A percentile compares a stretch with the other conserved stretches of the same genome.
Evolutionary conservation across 2,888 invertebrate genomes (phyloP).

Genomic region (Apotomis betuletana): DNA sequence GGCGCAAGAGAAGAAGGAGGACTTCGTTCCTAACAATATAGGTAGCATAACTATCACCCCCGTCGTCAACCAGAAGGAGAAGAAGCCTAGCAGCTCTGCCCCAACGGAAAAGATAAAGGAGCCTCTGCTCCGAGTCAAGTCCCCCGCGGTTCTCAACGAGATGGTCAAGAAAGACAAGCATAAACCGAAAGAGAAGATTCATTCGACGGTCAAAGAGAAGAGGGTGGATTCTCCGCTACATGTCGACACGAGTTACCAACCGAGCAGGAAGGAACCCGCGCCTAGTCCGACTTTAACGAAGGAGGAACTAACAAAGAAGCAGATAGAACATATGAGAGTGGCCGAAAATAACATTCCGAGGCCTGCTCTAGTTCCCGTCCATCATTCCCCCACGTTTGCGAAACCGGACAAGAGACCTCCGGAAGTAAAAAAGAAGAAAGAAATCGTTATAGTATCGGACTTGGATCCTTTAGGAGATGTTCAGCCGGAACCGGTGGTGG

Average conservation of each 20-base stretch:
- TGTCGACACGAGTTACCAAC: slow-evolving; percentile 66
- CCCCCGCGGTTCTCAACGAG: slow-evolving; percentile 75
- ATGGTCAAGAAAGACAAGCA: slow-evolving; percentile 62
- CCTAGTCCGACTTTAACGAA: slow-evolving; percentile 62
- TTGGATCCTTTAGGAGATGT: slow-evolving; percentile 69
- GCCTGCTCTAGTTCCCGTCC: slow-evolving; percentile 69
- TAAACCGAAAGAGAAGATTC: slow-evolving; percentile 54
- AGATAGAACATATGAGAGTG: slow-evolving; percentile 68
- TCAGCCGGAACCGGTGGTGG: slow-evolving; percentile 60
- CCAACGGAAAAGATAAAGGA: slow-evolving; percentile 55
- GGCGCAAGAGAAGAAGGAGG: slow-evolving; percentile 59
- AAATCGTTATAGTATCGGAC: slow-evolving; percentile 71
- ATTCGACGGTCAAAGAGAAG: slow-evolving; percentile 54
- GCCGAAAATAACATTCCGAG: slow-evolving; percentile 74
- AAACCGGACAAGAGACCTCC: slow-evolving; percentile 76
- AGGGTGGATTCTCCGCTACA: slow-evolving; percentile 62
- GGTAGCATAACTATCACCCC: slow-evolving; percentile 79
- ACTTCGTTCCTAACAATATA: slow-evolving; percentile 69
- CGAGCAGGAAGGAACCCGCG: slow-evolving; percentile 59
- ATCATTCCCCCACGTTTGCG: slow-evolving; percentile 74
- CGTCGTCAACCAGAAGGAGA: slow-evolving; percentile 61
- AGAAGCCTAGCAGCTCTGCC: slow-evolving; percentile 48
- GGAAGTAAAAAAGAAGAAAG: slow-evolving; percentile 74
- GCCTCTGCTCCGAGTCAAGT: slow-evolving; percentile 71
- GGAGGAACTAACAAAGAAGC: slow-evolving; percentile 67